A percentile compares a stretch with the other conserved stretches of the same genome.
Evolutionary conservation across 2,888 invertebrate species (phyloP).

Genomic region (Tortrix viridana): DNA sequence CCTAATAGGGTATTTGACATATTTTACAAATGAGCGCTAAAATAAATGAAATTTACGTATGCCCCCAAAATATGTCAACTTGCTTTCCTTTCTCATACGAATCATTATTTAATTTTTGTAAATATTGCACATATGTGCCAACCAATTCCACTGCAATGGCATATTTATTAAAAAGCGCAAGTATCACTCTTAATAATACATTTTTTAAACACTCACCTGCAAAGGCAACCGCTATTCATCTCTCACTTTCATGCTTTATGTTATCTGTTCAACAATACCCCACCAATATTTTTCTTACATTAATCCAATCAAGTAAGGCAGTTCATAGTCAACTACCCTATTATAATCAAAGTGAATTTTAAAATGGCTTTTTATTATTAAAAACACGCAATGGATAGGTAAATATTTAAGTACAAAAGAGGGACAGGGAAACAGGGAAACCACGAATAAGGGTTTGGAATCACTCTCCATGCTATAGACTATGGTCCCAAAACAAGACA

Average conservation of each 20-base stretch:
- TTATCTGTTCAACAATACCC: constrained; percentile 42
- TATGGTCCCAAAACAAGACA: constrained; percentile 78
- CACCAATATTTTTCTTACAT: constrained; percentile 40
- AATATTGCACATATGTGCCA: too few relatives aligned
- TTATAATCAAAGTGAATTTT: constrained; percentile 28
- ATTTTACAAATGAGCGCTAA: constrained; percentile 20
- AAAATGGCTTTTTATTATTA: constrained; percentile 37
- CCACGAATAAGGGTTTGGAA: constrained; percentile 48
- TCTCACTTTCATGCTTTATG: background rate
- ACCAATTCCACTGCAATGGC: too few relatives aligned
- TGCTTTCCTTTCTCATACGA: background rate
- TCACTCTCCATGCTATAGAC: constrained; percentile 55
- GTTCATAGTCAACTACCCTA: constrained; percentile 20
- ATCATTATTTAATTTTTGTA: too few relatives aligned
- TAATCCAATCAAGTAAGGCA: constrained; percentile 8
- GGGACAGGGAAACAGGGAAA: constrained; percentile 51
- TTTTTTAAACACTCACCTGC: background rate
- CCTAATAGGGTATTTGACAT: constrained; percentile 37
- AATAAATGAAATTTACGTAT: background rate
- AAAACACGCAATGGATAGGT: constrained; percentile 60
- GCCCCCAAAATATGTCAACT: background rate
- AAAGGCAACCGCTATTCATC: background rate
- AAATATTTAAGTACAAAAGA: constrained; percentile 60
- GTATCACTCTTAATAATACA: too few relatives aligned
- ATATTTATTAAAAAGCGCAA: too few relatives aligned